A percentile compares a stretch with the other conserved stretches of the same genome.
Conservation (phyloP, 2,888 invertebrate species). For the Nesidiocoris tenuis region DNA sequence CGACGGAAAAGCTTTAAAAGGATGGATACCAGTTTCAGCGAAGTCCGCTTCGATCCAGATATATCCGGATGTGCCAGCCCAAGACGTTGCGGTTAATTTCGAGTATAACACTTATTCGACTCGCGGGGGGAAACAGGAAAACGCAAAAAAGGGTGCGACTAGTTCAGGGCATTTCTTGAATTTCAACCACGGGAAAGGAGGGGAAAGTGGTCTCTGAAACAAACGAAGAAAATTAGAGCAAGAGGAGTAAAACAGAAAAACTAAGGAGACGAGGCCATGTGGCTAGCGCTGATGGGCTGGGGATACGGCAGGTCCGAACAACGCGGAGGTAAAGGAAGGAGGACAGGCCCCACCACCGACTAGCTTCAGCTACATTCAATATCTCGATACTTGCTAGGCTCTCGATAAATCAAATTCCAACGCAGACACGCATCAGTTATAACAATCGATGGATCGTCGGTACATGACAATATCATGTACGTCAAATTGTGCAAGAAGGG, state of each 20-base stretch:
- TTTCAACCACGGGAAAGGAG: background rate
- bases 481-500: too few relatives aligned
- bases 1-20: constrained; percentile 10
- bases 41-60: constrained; percentile 42
- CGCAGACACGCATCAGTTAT: too few relatives aligned
- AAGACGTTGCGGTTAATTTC: background rate
- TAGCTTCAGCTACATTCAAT: too few relatives aligned
- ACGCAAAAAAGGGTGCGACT: background rate
- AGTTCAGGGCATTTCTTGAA: constrained; percentile 26
- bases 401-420: too few relatives aligned
- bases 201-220: constrained; percentile 16
- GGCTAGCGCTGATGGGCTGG: background rate
- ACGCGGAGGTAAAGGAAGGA: constrained; percentile 28
- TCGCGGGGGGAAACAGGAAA: constrained; percentile 5
- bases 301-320: constrained; percentile 31
- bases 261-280: constrained; percentile 41
- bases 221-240: constrained; percentile 23
- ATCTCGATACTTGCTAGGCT: too few relatives aligned
- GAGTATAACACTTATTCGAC: background rate
- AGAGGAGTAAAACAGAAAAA: constrained; percentile 13
- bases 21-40: constrained; percentile 3
- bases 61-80: constrained; percentile 33
- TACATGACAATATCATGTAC: too few relatives aligned
- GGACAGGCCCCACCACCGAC: background rate
- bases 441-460: too few relatives aligned